Base-by-base conservation (phyloP, 2,113 vertebrate genomes). In the Cottus gobio region DNA sequence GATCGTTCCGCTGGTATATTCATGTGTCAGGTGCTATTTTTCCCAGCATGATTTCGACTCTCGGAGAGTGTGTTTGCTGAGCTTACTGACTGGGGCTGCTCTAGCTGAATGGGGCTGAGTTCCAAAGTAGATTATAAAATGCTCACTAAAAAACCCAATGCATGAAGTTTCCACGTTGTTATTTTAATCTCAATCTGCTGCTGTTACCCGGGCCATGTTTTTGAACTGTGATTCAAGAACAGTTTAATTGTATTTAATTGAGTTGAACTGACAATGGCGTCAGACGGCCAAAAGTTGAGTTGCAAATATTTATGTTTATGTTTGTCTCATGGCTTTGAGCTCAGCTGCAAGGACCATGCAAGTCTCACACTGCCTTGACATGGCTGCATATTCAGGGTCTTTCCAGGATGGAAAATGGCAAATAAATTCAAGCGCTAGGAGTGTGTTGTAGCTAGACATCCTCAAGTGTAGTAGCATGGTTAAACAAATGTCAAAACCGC, bases 11-110 rank as follows among this genome's bases (percentile, higher is more conserved):
- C 44, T 39, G n/a, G 18, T 62, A 60, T 64, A 61, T 71, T 52
- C 56, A 36, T 44, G 37, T 79, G 73, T 78, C 84, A 88, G 67
- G 68, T 83, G 77, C 62, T 86, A 10, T 60, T 84, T 82, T 77
- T 36, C 52, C 31, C 73, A 64, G 37, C 64, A 39, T 71, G 50
- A 69, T 63, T 80, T 28, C 31, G 24, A 42, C 15, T 30, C 18
- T 57, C 50, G 71, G 56, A 66, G 62, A 52, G 36, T 50, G 48
- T 78, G 36, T 80, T 75, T 71, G 73, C 62, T 46, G 37, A 71
- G 26, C 44, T 58, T 30, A 83, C 64, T 79, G 24, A 68, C 39
- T 74, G 52, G 82, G 52, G 39, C 71, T 75, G 57, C 69, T 83
- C 22, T 30, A 5, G 28, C 39, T 62, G 50, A 72, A 61, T 57